phyloP scores from a whole-genome alignment of 2,888 invertebrate genomes.

The Clostera curtula region DNA sequence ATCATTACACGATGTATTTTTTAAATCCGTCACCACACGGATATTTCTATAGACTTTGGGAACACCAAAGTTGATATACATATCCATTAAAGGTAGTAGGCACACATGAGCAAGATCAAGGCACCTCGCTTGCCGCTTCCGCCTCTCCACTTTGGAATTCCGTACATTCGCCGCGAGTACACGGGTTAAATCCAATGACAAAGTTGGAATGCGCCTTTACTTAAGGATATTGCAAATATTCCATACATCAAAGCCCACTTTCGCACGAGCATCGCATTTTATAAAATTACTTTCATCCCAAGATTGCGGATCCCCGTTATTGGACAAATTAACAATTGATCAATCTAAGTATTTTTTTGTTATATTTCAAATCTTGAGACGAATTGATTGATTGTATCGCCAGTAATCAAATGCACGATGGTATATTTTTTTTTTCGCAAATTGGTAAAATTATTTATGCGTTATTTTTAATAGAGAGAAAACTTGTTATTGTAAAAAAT shows the following conservation, averaged over 20 bases:
- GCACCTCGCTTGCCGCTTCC: constrained; percentile 54
- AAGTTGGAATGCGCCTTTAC: constrained; percentile 21
- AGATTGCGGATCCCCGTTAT: constrained; percentile 1
- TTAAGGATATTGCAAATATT: constrained; percentile 22
- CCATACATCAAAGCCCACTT: constrained; percentile 21
- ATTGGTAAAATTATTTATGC: too few species aligned
- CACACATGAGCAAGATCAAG: constrained; percentile 58
- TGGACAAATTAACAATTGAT: neutral
- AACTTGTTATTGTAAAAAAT: too few species aligned
- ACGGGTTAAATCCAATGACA: constrained; percentile 27
- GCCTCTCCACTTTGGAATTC: constrained; percentile 53
- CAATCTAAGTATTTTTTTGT: too few species aligned
- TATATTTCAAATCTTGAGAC: too few species aligned
- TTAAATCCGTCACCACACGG: too few species aligned
- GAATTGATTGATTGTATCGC: too few species aligned
- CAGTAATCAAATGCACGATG: too few species aligned
- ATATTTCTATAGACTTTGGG: too few species aligned
- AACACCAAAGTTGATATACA: too few species aligned
- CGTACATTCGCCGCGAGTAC: constrained; percentile 26
- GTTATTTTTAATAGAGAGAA: too few species aligned
- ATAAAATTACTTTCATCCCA: constrained; percentile 6
- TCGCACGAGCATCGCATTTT: constrained; percentile 4
- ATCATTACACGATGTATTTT: too few species aligned
- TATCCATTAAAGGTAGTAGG: constrained; percentile 17
- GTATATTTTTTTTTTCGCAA: too few species aligned